Conservation (phyloP, 2,113 vertebrate genomes). For the Boleophthalmus pectinirostris region DNA sequence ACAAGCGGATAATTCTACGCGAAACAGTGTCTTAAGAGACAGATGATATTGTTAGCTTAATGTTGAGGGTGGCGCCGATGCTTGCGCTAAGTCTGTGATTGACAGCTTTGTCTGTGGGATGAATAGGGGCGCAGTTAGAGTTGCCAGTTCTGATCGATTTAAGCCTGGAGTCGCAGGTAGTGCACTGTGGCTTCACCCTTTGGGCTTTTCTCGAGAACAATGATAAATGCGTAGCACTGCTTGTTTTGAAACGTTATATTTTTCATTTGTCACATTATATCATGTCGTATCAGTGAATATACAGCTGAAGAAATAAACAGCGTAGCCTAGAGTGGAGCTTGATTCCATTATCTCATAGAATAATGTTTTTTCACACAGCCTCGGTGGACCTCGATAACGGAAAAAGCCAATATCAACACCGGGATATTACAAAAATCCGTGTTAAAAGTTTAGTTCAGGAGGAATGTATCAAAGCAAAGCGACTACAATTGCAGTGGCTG, state of each 20-base stretch:
- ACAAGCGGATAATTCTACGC: slow-evolving; percentile 25
- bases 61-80: slow-evolving; percentile 58
- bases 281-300: slow-evolving; percentile 69
- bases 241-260: slow-evolving; percentile 61
- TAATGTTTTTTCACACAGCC: slow-evolving; percentile 52
- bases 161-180: slow-evolving; percentile 58
- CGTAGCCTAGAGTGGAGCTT: slow-evolving; percentile 38
- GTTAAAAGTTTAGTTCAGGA: slow-evolving; percentile 52
- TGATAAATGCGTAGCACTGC: slow-evolving; percentile 57
- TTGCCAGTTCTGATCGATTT: slow-evolving; percentile 69
- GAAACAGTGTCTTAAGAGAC: slow-evolving; percentile 52
- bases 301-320: slow-evolving; percentile 51
- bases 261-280: slow-evolving; percentile 69
- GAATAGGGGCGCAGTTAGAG: slow-evolving; percentile 63
- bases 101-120: slow-evolving; percentile 70
- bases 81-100: slow-evolving; percentile 49
- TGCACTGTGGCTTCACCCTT: slow-evolving; percentile 55
- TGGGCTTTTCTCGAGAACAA: slow-evolving; percentile 56
- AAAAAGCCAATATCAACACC: slow-evolving; percentile 60
- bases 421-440: slow-evolving; percentile 63
- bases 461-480: slow-evolving; percentile 47
- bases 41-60: slow-evolving; percentile 65
- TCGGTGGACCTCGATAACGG: slow-evolving; percentile 64
- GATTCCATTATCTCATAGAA: slow-evolving; percentile 63
- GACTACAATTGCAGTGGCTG: not conserved